Conservation (phyloP, 2,888 invertebrate species). For the Luperina nickerlii region DNA sequence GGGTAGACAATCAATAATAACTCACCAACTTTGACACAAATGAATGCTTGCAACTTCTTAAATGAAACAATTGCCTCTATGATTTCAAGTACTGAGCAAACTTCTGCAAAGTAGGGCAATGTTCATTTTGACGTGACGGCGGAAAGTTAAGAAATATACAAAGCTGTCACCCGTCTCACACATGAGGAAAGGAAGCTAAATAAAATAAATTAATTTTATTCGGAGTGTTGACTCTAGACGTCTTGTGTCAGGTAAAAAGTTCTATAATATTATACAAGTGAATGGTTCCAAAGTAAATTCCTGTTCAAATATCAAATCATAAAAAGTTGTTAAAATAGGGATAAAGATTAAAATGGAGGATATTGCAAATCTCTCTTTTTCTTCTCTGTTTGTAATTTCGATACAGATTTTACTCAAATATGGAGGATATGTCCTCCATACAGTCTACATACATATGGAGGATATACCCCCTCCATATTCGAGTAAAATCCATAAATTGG, state of each 20-base stretch:
- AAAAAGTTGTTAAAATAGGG: too few relatives aligned
- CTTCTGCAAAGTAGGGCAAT: constrained; percentile 16
- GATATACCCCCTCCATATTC: too few relatives aligned
- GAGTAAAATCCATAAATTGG: too few relatives aligned
- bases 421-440: too few relatives aligned
- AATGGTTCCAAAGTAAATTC: background rate
- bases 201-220: constrained; percentile 34
- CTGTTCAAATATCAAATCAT: background rate
- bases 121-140: constrained; percentile 5
- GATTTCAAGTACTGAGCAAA: background rate
- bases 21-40: background rate
- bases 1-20: background rate
- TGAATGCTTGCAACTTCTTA: background rate
- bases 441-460: too few relatives aligned
- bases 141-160: constrained; percentile 17
- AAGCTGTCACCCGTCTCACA: constrained; percentile 26
- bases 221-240: background rate
- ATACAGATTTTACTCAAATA: background rate
- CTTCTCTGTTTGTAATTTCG: background rate
- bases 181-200: constrained; percentile 2
- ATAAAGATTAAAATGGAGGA: background rate
- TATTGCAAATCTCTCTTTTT: background rate
- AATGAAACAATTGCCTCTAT: background rate
- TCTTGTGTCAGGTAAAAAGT: background rate
- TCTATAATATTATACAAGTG: background rate